Evolutionary conservation across 1,140 invertebrate species (phyloP), one percentile per base, ranked within the genome.

Genomic region (Hyles euphorbiae): DNA sequence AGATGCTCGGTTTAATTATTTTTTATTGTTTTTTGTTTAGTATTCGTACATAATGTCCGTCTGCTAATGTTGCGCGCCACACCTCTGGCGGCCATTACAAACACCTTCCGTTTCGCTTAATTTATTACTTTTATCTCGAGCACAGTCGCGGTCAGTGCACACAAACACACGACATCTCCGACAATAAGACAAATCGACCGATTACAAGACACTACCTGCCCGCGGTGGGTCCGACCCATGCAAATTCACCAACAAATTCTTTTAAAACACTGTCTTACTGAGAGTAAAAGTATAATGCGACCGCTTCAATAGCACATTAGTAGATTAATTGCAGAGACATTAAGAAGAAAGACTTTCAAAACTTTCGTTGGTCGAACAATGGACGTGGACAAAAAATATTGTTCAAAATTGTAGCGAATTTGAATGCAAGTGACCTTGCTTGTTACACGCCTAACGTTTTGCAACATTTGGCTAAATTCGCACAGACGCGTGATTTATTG

Each of bases 171-270:
- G 76, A 81, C 83, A 74, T 77, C 74, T 71, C 76, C 65, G 80
- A 87, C 82, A 88, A 88, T 80, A 84, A 88, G 85, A 88, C 85
- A 88, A 88, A 88, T 88, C 81, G 80, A 70, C 74, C 81, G 83
- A 88, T 88, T 88, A 88, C 76, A 49, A 79, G 65, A 72, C 81
- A 80, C 83, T 87, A 86, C 83, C 85, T 87, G 81, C 73, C 61
- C 75, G 67, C 69, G 79, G 84, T 81, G 67, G 76, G 81, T 84
- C 80, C 64, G 70, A 51, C 52, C 71, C 74, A 82, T 84, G 85
- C 85, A 81, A 83, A 87, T 84, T 61, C 52, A 51, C 55, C 34
- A 60, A 65, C 56, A 68, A 73, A 66, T 76, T 78, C 70, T 65
- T 65, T 56, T 71, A 64, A 57, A 65, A 72, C 59, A 59, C 58